Percentiles rank a stretch among this genome's conserved stretches.
phyloP scores from a whole-genome alignment of 2,888 invertebrate genomes.

The Hirtodrosophila duncani region DNA sequence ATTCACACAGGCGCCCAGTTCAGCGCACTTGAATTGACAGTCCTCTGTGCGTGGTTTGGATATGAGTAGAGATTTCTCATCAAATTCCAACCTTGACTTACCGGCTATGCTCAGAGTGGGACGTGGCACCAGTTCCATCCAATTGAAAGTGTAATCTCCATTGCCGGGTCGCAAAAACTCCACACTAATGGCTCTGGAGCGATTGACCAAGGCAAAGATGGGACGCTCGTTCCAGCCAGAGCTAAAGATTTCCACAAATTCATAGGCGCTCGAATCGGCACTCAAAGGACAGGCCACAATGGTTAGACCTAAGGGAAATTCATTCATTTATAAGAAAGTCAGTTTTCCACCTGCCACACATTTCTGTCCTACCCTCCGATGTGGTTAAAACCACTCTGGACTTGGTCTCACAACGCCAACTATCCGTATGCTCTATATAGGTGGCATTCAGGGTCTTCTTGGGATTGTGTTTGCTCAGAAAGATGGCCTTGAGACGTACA shows the following conservation, averaged over 20 bases:
- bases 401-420: constrained; percentile 84
- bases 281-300: constrained; percentile 81
- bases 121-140: constrained; percentile 87
- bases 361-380: constrained; percentile 80
- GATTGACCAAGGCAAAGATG: constrained; percentile 81
- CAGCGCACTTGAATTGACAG: constrained; percentile 87
- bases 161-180: constrained; percentile 88
- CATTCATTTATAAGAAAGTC: not conserved
- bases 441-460: constrained; percentile 81
- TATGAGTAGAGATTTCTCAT: not conserved
- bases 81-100: constrained; percentile 44
- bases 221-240: constrained; percentile 87
- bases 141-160: constrained; percentile 87
- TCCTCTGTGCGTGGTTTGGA: constrained; percentile 80
- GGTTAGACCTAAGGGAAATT: constrained; percentile 77
- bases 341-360: too few species aligned
- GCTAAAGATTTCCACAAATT: constrained; percentile 89
- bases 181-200: constrained; percentile 85
- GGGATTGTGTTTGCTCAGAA: constrained; percentile 78
- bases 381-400: constrained; percentile 90
- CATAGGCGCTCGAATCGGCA: constrained; percentile 80
- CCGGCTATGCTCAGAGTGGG: constrained; percentile 78
- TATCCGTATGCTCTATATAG: constrained; percentile 80
- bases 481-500: constrained; percentile 86
- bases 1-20: constrained; percentile 89